Evolutionary conservation across 2,113 vertebrate genomes (phyloP).

Genomic region (Chionodraco myersi): DNA sequence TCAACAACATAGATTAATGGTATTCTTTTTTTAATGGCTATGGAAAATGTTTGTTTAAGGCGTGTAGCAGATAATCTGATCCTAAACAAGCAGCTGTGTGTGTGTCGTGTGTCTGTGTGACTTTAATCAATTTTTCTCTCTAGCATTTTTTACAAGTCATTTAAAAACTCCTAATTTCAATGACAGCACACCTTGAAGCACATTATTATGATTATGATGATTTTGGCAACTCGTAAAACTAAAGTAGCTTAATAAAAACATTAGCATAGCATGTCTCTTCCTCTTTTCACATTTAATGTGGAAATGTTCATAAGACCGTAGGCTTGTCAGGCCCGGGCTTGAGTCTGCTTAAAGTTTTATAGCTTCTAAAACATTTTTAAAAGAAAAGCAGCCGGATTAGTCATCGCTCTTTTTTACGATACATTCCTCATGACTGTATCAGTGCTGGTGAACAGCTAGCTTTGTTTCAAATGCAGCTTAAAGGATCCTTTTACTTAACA

Average conservation of each 20-base stretch:
- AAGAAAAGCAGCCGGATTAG: constrained; percentile 65
- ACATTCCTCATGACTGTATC: constrained; percentile 23
- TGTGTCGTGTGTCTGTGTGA: neutral
- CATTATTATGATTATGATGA: constrained; percentile 41
- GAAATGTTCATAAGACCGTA: constrained; percentile 64
- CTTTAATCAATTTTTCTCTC: constrained; percentile 22
- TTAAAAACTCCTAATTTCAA: constrained; percentile 22
- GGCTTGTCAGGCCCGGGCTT: constrained; percentile 62
- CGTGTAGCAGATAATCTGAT: constrained; percentile 7
- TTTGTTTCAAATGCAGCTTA: constrained; percentile 37
- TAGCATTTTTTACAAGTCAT: constrained; percentile 2
- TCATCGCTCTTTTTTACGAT: constrained; percentile 50
- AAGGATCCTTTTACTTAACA: constrained; percentile 5
- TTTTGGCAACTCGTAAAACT: constrained; percentile 58
- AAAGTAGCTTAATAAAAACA: constrained; percentile 58
- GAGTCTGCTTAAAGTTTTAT: constrained; percentile 56
- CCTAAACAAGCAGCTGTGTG: constrained; percentile 16
- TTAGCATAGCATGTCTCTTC: constrained; percentile 60
- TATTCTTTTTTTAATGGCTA: constrained; percentile 10
- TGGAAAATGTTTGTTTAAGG: constrained; percentile 23
- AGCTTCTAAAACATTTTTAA: constrained; percentile 56
- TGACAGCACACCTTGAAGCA: constrained; percentile 11
- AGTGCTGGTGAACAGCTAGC: constrained; percentile 5
- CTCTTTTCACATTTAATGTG: constrained; percentile 50
- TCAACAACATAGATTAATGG: constrained; percentile 30